Evolutionary conservation across 2,797 vertebrate genomes (phyloP).

Genomic region (Eupleurogrammus muticus): DNA sequence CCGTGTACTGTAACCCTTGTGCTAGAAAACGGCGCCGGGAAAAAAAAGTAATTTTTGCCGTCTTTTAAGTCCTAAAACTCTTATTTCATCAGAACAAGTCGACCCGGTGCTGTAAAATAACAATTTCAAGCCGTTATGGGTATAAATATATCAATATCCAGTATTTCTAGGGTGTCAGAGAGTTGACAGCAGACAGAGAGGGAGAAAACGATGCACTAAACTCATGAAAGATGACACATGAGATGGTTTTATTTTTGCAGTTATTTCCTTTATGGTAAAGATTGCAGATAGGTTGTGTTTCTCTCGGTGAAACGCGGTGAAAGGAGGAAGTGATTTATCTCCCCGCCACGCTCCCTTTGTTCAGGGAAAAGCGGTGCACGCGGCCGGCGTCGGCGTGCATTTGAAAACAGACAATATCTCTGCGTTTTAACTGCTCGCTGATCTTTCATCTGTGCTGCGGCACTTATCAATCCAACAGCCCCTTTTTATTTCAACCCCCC

Average conservation of each 20-base stretch:
- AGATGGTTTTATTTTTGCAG: not conserved
- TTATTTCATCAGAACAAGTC: not conserved
- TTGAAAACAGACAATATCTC: constrained; percentile 51
- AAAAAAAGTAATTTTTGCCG: not conserved
- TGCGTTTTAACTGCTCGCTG: constrained; percentile 45
- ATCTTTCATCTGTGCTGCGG: constrained; percentile 60
- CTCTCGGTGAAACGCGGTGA: not conserved
- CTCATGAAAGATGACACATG: not conserved
- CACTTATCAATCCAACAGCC: constrained; percentile 60
- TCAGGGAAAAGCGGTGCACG: constrained; percentile 44
- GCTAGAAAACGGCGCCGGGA: constrained; percentile 15
- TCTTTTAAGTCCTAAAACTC: not conserved
- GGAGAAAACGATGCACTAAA: not conserved
- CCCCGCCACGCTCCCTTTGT: constrained; percentile 47
- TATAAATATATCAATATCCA: not conserved
- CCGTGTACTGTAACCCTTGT: constrained; percentile 13
- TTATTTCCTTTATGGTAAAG: constrained; percentile 1
- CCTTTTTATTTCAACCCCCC: constrained; percentile 27
- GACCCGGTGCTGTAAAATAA: not conserved
- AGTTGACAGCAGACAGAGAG: not conserved
- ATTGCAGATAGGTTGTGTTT: constrained; percentile 16
- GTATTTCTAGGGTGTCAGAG: not conserved
- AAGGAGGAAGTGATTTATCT: constrained; percentile 35
- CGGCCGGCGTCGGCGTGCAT: constrained; percentile 5
- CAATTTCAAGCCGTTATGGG: not conserved